A percentile compares a stretch with the other conserved stretches of the same genome.
Conservation (phyloP, 2,888 invertebrate species). For the Ametastegia equiseti region DNA sequence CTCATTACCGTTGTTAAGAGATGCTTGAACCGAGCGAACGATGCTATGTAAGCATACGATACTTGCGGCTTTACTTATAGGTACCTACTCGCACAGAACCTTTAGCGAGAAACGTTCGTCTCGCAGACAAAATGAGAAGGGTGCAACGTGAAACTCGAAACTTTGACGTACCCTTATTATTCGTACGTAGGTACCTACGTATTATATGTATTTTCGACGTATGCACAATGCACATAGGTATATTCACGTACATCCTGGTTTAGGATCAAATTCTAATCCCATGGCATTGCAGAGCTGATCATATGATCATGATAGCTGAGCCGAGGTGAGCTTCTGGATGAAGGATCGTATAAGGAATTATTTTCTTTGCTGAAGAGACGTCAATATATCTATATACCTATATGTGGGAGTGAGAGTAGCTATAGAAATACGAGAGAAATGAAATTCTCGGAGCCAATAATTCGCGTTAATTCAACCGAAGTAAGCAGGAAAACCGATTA, state of each 20-base stretch:
- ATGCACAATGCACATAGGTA: too few species aligned
- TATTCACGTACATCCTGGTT: too few species aligned
- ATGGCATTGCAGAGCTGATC: too few species aligned
- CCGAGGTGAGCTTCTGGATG: not conserved
- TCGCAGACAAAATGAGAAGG: not conserved
- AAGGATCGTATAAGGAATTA: not conserved
- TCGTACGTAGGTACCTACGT: too few species aligned
- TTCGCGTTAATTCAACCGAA: not conserved
- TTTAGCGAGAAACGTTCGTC: too few species aligned
- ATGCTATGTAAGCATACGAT: constrained; percentile 18
- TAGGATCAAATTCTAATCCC: not conserved
- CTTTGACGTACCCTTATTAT: not conserved
- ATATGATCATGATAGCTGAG: not conserved
- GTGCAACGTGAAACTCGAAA: not conserved
- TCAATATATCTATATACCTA: too few species aligned
- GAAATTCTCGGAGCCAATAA: not conserved
- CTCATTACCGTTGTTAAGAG: constrained; percentile 43
- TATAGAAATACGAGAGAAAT: not conserved
- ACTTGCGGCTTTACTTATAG: constrained; percentile 31
- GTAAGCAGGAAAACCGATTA: not conserved
- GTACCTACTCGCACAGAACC: not conserved
- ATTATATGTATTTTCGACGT: too few species aligned
- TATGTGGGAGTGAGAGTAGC: too few species aligned
- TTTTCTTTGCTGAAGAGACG: not conserved
- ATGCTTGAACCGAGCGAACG: constrained; percentile 24